Percentiles rank a stretch among this genome's conserved stretches.
phyloP scores from a whole-genome alignment of 2,888 invertebrate genomes.

The Drosophila quinaria region DNA sequence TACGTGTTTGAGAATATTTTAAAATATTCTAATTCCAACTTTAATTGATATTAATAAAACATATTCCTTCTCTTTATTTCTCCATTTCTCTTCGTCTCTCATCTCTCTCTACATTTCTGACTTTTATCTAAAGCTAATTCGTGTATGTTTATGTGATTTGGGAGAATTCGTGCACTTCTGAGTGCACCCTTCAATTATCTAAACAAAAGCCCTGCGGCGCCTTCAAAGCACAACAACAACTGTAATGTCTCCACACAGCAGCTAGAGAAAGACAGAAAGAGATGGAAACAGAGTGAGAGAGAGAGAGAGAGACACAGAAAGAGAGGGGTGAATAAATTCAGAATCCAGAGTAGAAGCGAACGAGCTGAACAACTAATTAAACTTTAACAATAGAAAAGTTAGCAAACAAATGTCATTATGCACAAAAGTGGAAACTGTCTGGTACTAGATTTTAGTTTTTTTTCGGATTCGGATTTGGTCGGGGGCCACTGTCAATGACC shows the following conservation, averaged over 20 bases:
- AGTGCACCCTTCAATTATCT: slow-evolving; percentile 56
- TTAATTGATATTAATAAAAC: neutral
- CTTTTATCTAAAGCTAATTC: slow-evolving; percentile 18
- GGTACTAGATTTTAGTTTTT: slow-evolving; percentile 36
- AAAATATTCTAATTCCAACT: neutral
- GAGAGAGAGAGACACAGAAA: neutral
- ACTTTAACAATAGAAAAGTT: slow-evolving; percentile 78
- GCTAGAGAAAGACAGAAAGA: slow-evolving; percentile 14
- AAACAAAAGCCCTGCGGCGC: slow-evolving; percentile 54
- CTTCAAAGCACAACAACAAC: slow-evolving; percentile 46
- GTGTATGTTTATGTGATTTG: slow-evolving; percentile 30
- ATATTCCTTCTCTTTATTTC: neutral
- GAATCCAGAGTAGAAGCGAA: slow-evolving; percentile 31
- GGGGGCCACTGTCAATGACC: slow-evolving; percentile 35
- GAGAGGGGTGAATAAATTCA: slow-evolving; percentile 18
- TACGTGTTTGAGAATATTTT: too few species aligned
- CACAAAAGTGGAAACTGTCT: slow-evolving; percentile 40
- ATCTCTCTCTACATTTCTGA: neutral
- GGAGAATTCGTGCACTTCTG: slow-evolving; percentile 25
- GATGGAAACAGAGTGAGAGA: slow-evolving; percentile 1
- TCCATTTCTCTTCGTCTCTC: neutral
- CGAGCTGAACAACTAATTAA: slow-evolving; percentile 74
- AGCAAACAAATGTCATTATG: slow-evolving; percentile 73
- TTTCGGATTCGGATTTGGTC: slow-evolving; percentile 1
- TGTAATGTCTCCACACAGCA: neutral